Evolutionary conservation across 2,113 vertebrate species (phyloP).

Genomic region (Pavo muticus): DNA sequence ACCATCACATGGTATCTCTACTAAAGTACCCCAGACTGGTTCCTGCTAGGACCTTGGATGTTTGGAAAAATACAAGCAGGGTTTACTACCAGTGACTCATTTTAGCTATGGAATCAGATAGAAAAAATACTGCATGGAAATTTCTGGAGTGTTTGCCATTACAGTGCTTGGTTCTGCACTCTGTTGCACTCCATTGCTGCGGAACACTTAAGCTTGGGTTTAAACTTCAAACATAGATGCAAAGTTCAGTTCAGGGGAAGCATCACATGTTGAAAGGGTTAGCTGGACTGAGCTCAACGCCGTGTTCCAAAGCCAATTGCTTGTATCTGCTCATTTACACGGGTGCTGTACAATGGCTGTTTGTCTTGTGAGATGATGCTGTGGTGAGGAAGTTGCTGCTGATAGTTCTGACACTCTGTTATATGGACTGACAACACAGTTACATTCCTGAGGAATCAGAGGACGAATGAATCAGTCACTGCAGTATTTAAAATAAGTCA

Average conservation of each 20-base stretch:
- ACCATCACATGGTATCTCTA: constrained; percentile 46
- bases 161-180: neutral
- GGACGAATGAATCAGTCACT: neutral
- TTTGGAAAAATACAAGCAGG: constrained; percentile 14
- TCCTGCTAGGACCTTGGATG: neutral
- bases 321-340: neutral
- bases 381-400: neutral
- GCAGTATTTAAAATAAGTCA: neutral
- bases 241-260: neutral
- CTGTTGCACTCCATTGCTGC: neutral
- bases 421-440: neutral
- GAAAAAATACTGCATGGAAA: neutral
- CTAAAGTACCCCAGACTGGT: constrained; percentile 24
- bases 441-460: neutral
- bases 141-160: constrained; percentile 11
- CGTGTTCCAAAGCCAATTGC: neutral
- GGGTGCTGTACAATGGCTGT: neutral
- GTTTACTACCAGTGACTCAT: neutral
- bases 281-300: neutral
- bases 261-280: neutral
- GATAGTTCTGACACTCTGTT: neutral
- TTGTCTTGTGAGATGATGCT: neutral
- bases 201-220: neutral
- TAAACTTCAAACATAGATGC: neutral
- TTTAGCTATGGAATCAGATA: constrained; percentile 39